Evolutionary conservation across 2,113 vertebrate genomes (phyloP).

Genomic region (Henicopernis longicauda): DNA sequence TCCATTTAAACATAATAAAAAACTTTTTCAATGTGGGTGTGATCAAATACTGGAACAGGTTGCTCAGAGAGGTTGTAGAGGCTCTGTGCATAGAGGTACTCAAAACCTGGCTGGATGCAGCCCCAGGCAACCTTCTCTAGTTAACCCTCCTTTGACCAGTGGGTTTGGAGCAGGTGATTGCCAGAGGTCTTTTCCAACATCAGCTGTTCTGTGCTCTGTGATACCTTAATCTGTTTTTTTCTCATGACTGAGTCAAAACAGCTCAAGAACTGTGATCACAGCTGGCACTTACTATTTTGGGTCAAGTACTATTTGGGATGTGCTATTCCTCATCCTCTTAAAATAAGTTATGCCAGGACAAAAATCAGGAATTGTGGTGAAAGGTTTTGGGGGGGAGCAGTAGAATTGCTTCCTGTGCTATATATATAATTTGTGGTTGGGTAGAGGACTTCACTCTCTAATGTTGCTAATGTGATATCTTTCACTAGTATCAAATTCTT

Average conservation of each 20-base stretch:
- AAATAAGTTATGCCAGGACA: neutral
- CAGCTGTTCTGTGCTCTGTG: neutral
- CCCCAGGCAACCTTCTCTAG: neutral
- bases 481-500: neutral
- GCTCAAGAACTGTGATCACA: neutral
- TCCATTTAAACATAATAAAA: neutral
- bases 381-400: rapidly evolving
- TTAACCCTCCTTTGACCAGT: neutral
- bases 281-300: neutral
- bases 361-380: neutral
- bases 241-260: neutral
- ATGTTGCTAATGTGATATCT: neutral
- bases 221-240: neutral
- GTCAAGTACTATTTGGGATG: neutral
- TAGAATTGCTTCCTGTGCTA: neutral
- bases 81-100: neutral
- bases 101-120: neutral
- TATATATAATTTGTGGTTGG: neutral
- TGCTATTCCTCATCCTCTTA: neutral
- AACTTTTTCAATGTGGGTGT: neutral
- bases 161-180: neutral
- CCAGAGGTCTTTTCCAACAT: neutral
- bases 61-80: neutral
- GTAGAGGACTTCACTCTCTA: neutral
- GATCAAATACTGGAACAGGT: neutral